These are phyloP conservation scores for Lontra canadensis DNA, from an alignment of 2,113 vertebrate species.

Conservation along the genomic window DNA sequence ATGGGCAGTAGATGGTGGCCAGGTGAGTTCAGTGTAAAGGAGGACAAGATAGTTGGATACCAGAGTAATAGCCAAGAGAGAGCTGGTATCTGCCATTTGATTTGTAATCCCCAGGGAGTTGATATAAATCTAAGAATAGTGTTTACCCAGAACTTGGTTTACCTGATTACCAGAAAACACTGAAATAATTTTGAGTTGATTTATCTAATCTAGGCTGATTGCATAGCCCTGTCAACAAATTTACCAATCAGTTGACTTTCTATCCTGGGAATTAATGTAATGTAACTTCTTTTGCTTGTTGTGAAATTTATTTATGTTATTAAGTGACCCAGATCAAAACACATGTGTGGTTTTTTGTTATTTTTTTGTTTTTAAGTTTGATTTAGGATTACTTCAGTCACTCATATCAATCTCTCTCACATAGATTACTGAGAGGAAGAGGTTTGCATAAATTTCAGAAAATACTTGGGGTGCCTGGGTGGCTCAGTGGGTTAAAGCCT, in stretches of 20 bases:
- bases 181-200: background rate
- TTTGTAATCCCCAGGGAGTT: background rate
- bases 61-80: background rate
- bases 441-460: background rate
- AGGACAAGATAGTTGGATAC: background rate
- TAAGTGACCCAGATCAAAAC: background rate
- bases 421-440: background rate
- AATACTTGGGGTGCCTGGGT: background rate
- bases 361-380: background rate
- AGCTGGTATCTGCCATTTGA: background rate
- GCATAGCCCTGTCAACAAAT: background rate
- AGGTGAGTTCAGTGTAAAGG: conserved; percentile 3
- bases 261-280: background rate
- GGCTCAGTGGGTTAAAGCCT: too few relatives aligned
- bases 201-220: conserved; percentile 7
- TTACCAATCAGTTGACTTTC: background rate
- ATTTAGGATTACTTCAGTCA: background rate
- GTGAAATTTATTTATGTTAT: conserved; percentile 13
- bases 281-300: background rate
- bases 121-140: background rate
- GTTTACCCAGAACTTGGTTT: background rate
- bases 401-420: background rate
- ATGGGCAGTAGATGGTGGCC: background rate
- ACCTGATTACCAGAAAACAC: background rate
- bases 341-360: background rate